Conservation (phyloP, 2,113 vertebrate genomes). For the Notiomystis cincta region DNA sequence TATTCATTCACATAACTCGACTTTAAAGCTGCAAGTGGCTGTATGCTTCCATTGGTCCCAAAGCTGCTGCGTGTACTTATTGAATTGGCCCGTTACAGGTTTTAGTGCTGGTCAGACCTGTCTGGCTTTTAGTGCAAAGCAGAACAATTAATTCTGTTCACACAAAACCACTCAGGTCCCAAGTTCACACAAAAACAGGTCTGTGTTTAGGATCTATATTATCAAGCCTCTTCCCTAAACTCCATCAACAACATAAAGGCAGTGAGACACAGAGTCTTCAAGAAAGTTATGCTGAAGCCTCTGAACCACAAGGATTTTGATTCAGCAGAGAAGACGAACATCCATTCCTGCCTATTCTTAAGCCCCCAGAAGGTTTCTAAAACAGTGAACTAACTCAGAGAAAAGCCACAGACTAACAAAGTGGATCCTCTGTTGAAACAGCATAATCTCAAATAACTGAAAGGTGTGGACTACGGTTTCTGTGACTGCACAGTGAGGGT, state of each 20-base stretch:
- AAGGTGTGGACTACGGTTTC: background rate
- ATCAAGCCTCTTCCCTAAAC: background rate
- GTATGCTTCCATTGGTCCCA: background rate
- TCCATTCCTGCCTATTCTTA: background rate
- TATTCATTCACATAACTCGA: background rate
- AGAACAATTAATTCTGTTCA: background rate
- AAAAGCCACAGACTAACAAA: background rate
- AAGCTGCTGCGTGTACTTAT: background rate
- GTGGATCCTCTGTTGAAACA: background rate
- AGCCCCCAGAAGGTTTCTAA: background rate
- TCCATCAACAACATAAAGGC: background rate
- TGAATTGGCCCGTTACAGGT: background rate
- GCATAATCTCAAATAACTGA: background rate
- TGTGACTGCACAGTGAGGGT: background rate
- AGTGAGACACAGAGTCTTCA: background rate
- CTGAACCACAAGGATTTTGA: background rate
- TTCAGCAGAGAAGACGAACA: background rate
- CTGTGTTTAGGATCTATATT: background rate
- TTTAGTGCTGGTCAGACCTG: background rate
- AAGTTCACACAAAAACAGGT: rapidly evolving
- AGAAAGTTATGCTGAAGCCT: rapidly evolving
- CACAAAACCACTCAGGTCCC: background rate
- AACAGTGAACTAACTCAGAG: background rate
- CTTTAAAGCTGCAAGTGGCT: background rate
- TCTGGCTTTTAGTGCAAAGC: background rate